Evolutionary conservation across 2,888 invertebrate genomes (phyloP), one percentile per base, ranked within the genome.

Genomic region (Lasioglossum leucozonium): DNA sequence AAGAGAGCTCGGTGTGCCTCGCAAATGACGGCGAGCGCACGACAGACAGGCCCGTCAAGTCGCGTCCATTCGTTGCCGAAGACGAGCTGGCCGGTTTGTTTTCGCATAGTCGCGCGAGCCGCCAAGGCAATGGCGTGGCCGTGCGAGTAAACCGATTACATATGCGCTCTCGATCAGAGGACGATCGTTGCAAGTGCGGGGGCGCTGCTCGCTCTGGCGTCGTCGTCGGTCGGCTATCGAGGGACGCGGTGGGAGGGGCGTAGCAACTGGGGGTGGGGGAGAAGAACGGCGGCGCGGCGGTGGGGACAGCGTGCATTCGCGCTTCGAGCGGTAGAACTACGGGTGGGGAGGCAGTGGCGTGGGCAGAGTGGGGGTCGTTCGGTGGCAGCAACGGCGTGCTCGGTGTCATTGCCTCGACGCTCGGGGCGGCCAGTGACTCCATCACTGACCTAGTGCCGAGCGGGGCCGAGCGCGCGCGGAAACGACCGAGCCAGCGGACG

Each of bases 371-470:
- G 86, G 87, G 89, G 69, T 77, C 77, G 88, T 88, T 86, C 85
- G 87, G 89, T 87, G 87, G 88, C 89, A 87, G 88, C 86, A 88
- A 87, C 91, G 90, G 91, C 93, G 92, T 90, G 93, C 93, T 93
- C 93, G 95, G 94, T 95, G 95, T 94, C 95, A 95, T 95, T 95
- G 95, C 95, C 95, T 95, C 94, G 94, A 93, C 93, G 94, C 94
- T 94, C 94, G 92, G 94, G 94, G 94, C 95, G 95, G 95, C 94
- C 95, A 95, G 94, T 94, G 95, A 95, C 95, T 95, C 95, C 94
- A 95, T 95, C 95, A 95, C 95, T 95, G 95, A 95, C 95, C 95
- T 95, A 95, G 94, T 95, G 94, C 95, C 95, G 95, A 94, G 90
- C 74, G 47, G 37, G 44, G n/a, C 87, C 94, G 94, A 94, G 91